These are phyloP conservation scores for Protosalanx chinensis DNA, from an alignment of 2,797 vertebrate genomes.

Conservation along the genomic window DNA sequence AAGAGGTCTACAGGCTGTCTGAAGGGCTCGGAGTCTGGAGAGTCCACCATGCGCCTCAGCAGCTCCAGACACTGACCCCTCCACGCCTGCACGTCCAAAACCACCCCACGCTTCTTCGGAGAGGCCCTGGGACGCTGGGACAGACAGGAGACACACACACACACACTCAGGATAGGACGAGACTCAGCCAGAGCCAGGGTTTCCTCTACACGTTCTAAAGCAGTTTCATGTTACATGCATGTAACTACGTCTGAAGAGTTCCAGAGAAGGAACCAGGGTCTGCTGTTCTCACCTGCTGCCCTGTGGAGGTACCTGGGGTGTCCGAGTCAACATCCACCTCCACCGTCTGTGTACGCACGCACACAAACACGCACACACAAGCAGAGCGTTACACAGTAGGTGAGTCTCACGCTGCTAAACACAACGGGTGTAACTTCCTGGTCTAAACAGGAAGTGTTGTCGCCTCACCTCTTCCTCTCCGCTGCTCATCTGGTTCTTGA, in stretches of 20 bases:
- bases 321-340: conserved; percentile 92
- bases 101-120: conserved; percentile 77
- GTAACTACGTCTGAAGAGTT: too few species aligned
- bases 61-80: conserved; percentile 84
- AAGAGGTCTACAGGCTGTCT: conserved; percentile 88
- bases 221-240: too few species aligned
- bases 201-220: too few species aligned
- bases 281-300: conserved; percentile 75
- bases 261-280: too few species aligned
- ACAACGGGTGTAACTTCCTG: background rate
- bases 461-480: conserved; percentile 84
- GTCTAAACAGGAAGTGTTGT: background rate
- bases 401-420: too few species aligned
- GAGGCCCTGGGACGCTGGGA: conserved; percentile 45
- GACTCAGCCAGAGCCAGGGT: too few species aligned
- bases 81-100: conserved; percentile 80
- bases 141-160: conserved; percentile 11
- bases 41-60: conserved; percentile 82
- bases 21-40: conserved; percentile 90
- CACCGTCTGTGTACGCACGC: conserved; percentile 67
- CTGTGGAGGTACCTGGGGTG: conserved; percentile 90
- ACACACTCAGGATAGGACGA: too few species aligned
- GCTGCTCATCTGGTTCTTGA: conserved; percentile 87
- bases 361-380: conserved; percentile 9
- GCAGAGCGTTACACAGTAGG: too few species aligned